Conservation (phyloP, 2,113 vertebrate genomes). For the Rhynchopsitta pachyrhyncha region DNA sequence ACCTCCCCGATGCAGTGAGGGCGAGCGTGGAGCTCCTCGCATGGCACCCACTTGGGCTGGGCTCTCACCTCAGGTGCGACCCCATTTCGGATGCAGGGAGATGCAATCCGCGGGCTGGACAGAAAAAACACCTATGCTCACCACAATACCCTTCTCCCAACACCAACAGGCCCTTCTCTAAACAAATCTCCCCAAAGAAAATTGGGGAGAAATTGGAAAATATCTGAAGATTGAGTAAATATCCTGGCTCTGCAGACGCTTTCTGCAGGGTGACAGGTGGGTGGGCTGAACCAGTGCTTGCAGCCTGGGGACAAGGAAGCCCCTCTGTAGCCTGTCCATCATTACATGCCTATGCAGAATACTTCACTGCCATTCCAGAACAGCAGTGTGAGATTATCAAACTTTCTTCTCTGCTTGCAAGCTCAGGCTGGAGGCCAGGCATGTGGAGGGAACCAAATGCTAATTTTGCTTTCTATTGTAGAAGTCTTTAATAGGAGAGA, state of each 20-base stretch:
- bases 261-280: background rate
- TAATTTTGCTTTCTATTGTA: background rate
- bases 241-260: background rate
- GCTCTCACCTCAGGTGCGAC: rapidly evolving
- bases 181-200: background rate
- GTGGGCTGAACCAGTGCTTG: background rate
- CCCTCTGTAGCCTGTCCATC: background rate
- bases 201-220: background rate
- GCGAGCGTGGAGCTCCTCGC: background rate
- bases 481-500: background rate
- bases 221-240: background rate
- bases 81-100: background rate
- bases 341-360: background rate
- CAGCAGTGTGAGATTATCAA: rapidly evolving
- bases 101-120: background rate
- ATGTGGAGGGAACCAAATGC: background rate
- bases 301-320: background rate
- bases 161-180: background rate
- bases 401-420: background rate
- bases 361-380: background rate
- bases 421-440: background rate
- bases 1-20: background rate
- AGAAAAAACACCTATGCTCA: background rate
- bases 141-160: background rate
- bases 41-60: background rate